phyloP scores from a whole-genome alignment of 2,113 vertebrate genomes.

The Phoxinus phoxinus region DNA sequence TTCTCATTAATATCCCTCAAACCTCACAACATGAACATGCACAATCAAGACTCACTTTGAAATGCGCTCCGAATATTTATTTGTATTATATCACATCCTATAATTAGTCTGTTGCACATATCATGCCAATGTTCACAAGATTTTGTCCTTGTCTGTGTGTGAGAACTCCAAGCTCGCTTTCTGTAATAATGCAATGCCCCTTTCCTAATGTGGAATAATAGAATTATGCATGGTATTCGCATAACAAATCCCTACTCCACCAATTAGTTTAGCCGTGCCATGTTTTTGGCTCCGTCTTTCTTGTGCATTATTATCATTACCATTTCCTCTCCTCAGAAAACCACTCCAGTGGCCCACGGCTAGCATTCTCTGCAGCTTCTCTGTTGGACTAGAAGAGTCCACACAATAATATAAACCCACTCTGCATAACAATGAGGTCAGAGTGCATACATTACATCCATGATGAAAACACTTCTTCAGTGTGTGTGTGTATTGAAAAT shows the following conservation, averaged over 20 bases:
- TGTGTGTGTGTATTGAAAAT: conserved; percentile 11
- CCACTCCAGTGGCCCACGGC: conserved; percentile 51
- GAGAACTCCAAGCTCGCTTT: conserved; percentile 23
- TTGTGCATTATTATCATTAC: conserved; percentile 50
- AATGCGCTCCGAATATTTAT: neutral
- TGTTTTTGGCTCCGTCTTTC: conserved; percentile 46
- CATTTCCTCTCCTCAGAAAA: conserved; percentile 51
- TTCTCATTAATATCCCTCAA: neutral
- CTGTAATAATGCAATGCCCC: conserved; percentile 34
- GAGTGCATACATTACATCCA: conserved; percentile 36
- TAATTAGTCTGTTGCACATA: neutral
- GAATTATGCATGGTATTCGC: conserved; percentile 46
- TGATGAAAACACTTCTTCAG: conserved; percentile 38
- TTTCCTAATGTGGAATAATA: conserved; percentile 56
- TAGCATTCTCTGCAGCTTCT: conserved; percentile 35
- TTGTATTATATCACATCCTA: conserved; percentile 5
- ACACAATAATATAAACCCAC: conserved; percentile 60
- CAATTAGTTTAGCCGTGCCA: conserved; percentile 54
- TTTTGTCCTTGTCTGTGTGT: neutral
- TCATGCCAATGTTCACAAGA: neutral
- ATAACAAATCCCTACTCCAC: conserved; percentile 50
- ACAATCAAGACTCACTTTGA: neutral
- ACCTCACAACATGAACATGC: neutral
- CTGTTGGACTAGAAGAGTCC: conserved; percentile 34
- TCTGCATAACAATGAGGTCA: conserved; percentile 57